A percentile compares a stretch with the other conserved stretches of the same genome.
These are phyloP conservation scores for Stenodema calcarata DNA, from an alignment of 2,888 invertebrate genomes.

Conservation along the genomic window DNA sequence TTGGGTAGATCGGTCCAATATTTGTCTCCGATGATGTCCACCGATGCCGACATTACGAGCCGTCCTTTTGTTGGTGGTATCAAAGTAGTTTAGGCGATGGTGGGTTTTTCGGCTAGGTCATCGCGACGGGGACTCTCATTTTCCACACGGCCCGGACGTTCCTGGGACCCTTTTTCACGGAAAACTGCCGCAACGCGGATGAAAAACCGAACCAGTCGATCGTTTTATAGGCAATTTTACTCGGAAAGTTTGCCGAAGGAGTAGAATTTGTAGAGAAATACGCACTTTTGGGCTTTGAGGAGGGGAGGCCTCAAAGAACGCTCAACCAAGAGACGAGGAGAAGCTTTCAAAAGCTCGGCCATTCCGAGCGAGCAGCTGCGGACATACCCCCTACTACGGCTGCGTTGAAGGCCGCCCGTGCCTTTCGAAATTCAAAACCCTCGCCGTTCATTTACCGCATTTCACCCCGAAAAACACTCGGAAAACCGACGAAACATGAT, in stretches of 20 bases:
- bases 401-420: not conserved
- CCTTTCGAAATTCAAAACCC: not conserved
- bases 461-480: not conserved
- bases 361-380: slow-evolving; percentile 33
- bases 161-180: not conserved
- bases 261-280: not conserved
- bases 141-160: slow-evolving; percentile 9
- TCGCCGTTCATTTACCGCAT: not conserved
- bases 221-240: not conserved
- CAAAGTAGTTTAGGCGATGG: slow-evolving; percentile 39
- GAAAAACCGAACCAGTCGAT: not conserved
- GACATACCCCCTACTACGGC: slow-evolving; percentile 4
- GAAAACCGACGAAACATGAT: not conserved
- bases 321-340: slow-evolving; percentile 34
- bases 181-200: not conserved
- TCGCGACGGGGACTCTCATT: slow-evolving; percentile 26
- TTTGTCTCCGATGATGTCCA: slow-evolving; percentile 43
- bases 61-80: slow-evolving; percentile 50
- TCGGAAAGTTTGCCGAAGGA: not conserved
- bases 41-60: slow-evolving; percentile 51
- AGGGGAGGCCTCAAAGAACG: slow-evolving; percentile 40
- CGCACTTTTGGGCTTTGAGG: slow-evolving; percentile 7
- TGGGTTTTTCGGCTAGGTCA: slow-evolving; percentile 48
- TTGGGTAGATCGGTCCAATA: slow-evolving; percentile 33
- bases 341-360: slow-evolving; percentile 43